Evolutionary conservation across 1,140 invertebrate genomes (phyloP), one percentile per base, ranked within the genome.

Genomic region (Zophobas atratus): DNA sequence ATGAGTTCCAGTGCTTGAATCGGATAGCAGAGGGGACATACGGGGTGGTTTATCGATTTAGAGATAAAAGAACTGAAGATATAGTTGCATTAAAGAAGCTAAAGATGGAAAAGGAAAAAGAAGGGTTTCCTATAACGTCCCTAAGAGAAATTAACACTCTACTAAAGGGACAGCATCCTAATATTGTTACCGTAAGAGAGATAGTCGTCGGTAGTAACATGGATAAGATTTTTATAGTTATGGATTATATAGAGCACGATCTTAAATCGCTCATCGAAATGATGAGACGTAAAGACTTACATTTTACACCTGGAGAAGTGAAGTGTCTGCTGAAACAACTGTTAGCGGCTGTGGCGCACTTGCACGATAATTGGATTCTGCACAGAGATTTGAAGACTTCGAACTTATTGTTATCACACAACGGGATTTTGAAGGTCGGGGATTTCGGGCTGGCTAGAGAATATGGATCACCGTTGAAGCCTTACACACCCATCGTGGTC

Each of bases 51-150:
- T 99, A 99, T 86, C 90, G 98, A 85, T 99, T 98, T 0, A 91
- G 94, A 79, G 98, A 99, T 84, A 99, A 98, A 88, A 92, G 97
- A 60, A 99, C 97, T 35, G 95, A 97, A 80, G 97, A 99, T 90
- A 98, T 99, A 80, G 98, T 99, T 2, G 99, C 99, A 8, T 88
- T 99, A 41, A 99, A 99, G 87, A 89, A 97, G 60, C 89, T 99
- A 1, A 99, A 99, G 91, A 99, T 99, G 98, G 98, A 99, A 86
- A 98, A 99, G 86, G 98, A 99, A 87, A 99, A 99, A 84, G 98
- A 99, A 89, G 99, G 99, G 49, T 99, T 99, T 87, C 99, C 99
- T 0, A 99, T 99, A 6, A 99, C 99, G 0, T 99, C 98, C 36
- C 88, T 99, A 35, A 89, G 99, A 76, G 99, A 99, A 91, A 99